A percentile compares a stretch with the other conserved stretches of the same genome.
Conservation (phyloP, 2,113 vertebrate genomes). For the Macrotis lagotis region DNA sequence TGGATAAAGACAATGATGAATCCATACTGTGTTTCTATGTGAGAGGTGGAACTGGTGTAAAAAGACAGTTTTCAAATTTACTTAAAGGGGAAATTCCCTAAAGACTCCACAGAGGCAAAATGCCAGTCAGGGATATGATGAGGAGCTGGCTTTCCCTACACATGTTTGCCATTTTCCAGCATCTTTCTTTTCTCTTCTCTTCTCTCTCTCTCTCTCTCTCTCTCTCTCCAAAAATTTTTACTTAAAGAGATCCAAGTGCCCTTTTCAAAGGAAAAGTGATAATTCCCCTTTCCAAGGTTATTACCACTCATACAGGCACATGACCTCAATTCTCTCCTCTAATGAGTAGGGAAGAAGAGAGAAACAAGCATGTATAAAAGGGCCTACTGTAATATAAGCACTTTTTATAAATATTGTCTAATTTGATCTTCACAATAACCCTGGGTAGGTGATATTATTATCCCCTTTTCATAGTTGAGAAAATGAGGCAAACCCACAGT, state of each 20-base stretch:
- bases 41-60: background rate
- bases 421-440: background rate
- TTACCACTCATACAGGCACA: background rate
- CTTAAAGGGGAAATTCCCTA: background rate
- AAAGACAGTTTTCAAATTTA: background rate
- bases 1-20: background rate
- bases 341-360: background rate
- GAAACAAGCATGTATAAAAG: background rate
- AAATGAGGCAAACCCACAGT: no score
- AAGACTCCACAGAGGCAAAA: background rate
- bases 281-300: background rate
- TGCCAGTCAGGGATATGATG: background rate
- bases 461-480: no score
- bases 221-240: background rate
- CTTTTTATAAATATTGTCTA: background rate
- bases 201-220: no score
- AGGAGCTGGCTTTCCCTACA: background rate
- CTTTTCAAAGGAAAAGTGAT: background rate
- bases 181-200: no score
- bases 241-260: background rate
- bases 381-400: background rate
- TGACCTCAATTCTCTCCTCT: background rate
- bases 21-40: background rate
- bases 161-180: background rate
- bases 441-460: no score